Evolutionary conservation across 92 coral and sea anemone genomes (phyloP).

Genomic region (Epizoanthus stellaris): DNA sequence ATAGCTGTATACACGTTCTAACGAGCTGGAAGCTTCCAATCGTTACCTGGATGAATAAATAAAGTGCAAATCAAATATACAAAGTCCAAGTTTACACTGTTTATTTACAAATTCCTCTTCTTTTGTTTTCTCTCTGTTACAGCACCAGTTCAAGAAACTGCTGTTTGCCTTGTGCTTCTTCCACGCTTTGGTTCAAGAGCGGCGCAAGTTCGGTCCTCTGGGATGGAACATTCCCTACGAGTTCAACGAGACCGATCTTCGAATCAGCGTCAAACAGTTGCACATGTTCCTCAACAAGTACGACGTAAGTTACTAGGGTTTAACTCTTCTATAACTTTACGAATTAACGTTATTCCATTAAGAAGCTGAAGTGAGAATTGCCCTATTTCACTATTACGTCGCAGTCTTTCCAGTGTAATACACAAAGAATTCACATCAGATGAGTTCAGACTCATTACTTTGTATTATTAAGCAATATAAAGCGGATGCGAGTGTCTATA

Average conservation of each 20-base stretch:
- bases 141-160: conserved; percentile 92
- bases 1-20: too few species aligned
- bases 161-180: conserved; percentile 94
- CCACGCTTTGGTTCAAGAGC: conserved; percentile 98
- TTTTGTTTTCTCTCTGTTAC: neutral
- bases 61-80: neutral
- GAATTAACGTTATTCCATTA: too few species aligned
- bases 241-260: conserved; percentile 96
- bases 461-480: too few species aligned
- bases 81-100: too few species aligned
- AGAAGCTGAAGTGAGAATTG: too few species aligned
- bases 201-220: conserved; percentile 94
- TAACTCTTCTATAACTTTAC: neutral
- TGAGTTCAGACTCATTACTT: too few species aligned
- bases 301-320: conserved; percentile 68
- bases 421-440: too few species aligned
- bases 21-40: too few species aligned
- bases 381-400: too few species aligned
- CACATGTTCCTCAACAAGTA: conserved; percentile 97
- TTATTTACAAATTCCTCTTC: neutral
- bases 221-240: conserved; percentile 99
- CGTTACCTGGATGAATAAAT: too few species aligned
- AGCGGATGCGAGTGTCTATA: too few species aligned
- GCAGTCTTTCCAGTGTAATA: too few species aligned
- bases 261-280: conserved; percentile 92